Evolutionary conservation across 2,888 invertebrate genomes (phyloP).

Genomic region (Volucella bombylans): DNA sequence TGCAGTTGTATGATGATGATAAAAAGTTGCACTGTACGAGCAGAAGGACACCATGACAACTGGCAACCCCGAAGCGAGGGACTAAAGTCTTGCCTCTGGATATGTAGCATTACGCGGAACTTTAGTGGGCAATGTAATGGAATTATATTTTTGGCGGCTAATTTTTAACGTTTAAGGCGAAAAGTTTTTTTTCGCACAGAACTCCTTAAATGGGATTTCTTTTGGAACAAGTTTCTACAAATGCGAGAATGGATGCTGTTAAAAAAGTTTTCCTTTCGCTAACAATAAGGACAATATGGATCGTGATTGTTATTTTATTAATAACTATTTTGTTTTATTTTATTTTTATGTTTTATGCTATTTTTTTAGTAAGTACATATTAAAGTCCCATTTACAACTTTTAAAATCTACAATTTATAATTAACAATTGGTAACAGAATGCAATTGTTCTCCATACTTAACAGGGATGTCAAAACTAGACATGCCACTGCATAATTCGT

Average conservation of each 20-base stretch:
- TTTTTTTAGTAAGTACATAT: too few species aligned
- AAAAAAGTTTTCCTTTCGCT: constrained; percentile 1
- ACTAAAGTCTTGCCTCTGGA: constrained; percentile 29
- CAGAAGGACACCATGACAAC: constrained; percentile 25
- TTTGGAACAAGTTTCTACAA: constrained; percentile 32
- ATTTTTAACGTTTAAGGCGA: constrained; percentile 68
- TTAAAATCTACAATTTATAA: too few species aligned
- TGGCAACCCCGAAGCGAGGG: not conserved
- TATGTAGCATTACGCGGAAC: constrained; percentile 42
- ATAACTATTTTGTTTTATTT: too few species aligned
- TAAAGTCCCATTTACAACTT: too few species aligned
- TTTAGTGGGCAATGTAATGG: constrained; percentile 63
- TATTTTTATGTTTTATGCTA: too few species aligned
- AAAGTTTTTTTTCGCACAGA: constrained; percentile 44
- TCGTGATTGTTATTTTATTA: too few species aligned
- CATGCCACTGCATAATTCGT: too few species aligned
- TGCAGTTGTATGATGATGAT: constrained; percentile 53
- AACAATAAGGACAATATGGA: too few species aligned
- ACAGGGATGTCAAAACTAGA: too few species aligned
- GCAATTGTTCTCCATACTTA: too few species aligned
- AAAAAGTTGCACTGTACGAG: constrained; percentile 45
- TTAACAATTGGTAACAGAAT: too few species aligned
- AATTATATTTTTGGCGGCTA: constrained; percentile 70
- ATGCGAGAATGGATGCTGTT: constrained; percentile 22
- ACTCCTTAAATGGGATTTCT: constrained; percentile 37